These are phyloP conservation scores for Hippocampus barbouri DNA, from an alignment of 2,113 vertebrate genomes.

Conservation along the genomic window DNA sequence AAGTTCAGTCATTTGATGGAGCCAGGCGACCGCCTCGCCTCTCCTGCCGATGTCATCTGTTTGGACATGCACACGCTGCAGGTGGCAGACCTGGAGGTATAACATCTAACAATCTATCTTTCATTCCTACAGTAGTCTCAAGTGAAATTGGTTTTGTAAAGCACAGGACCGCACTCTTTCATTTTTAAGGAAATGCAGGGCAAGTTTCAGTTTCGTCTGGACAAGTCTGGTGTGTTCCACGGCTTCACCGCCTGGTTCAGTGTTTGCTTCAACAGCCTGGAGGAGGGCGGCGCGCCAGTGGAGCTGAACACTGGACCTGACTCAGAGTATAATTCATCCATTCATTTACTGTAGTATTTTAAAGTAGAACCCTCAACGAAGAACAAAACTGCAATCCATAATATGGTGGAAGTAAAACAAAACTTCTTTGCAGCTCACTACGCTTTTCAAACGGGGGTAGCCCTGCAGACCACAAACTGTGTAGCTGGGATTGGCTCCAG, in stretches of 20 bases:
- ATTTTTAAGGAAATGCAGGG: slow-evolving; percentile 67
- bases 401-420: neutral
- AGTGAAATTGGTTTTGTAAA: neutral
- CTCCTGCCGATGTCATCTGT: slow-evolving; percentile 64
- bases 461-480: neutral
- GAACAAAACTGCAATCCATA: neutral
- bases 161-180: slow-evolving; percentile 7
- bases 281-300: slow-evolving; percentile 55
- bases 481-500: no score
- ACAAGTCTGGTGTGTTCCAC: slow-evolving; percentile 65
- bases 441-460: neutral
- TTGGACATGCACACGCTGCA: slow-evolving; percentile 77
- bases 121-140: neutral
- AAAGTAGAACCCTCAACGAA: neutral
- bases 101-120: neutral
- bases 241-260: slow-evolving; percentile 78
- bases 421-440: neutral
- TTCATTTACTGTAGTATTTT: neutral
- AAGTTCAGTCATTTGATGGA: slow-evolving; percentile 76
- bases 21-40: slow-evolving; percentile 70
- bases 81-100: slow-evolving; percentile 76
- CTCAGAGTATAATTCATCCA: slow-evolving; percentile 56
- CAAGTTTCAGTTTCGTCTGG: slow-evolving; percentile 67
- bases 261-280: slow-evolving; percentile 67
- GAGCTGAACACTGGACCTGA: slow-evolving; percentile 72